A percentile compares a stretch with the other conserved stretches of the same genome.
phyloP scores from a whole-genome alignment of 2,797 vertebrate species.

The Bradypus variegatus region DNA sequence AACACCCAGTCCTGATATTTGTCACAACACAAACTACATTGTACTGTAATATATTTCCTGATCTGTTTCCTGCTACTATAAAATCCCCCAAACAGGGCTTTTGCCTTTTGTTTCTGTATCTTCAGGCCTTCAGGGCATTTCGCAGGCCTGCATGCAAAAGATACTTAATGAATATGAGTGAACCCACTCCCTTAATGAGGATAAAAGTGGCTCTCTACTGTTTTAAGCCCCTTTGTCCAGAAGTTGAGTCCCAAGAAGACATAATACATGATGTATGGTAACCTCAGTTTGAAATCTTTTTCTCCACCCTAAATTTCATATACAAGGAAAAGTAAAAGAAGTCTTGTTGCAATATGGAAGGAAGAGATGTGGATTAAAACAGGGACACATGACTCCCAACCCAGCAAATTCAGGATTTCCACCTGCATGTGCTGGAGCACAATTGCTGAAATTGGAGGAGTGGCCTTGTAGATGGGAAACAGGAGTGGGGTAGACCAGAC shows the following conservation, averaged over 20 bases:
- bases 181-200: neutral
- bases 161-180: neutral
- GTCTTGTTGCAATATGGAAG: neutral
- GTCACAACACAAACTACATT: fast-evolving
- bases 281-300: no score
- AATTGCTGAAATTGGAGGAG: no score
- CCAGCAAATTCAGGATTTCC: neutral
- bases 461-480: neutral
- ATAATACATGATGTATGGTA: no score
- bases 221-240: neutral
- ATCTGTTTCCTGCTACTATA: fast-evolving
- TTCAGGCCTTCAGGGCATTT: neutral
- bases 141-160: neutral
- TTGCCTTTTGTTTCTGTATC: neutral
- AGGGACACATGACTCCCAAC: neutral
- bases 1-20: no score
- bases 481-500: neutral
- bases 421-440: fast-evolving
- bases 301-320: neutral
- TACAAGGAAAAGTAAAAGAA: no score
- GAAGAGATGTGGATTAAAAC: neutral
- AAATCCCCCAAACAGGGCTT: neutral
- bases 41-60: fast-evolving
- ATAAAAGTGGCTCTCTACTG: neutral
- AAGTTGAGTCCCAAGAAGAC: neutral